Conservation (phyloP, 2,113 vertebrate species). For the Salvelinus fontinalis region DNA sequence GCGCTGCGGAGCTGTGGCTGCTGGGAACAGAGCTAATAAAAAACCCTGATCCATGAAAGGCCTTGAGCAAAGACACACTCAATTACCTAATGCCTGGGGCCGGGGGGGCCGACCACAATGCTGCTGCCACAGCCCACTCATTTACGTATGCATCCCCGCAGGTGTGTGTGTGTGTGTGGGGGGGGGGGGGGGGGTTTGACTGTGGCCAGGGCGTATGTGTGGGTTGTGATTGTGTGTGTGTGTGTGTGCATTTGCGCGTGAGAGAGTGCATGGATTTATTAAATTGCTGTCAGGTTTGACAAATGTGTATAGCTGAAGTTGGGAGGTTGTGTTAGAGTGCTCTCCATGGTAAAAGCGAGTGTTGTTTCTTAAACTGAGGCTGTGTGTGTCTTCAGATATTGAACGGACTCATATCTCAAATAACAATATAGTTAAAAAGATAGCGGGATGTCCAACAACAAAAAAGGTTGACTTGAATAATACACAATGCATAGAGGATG, state of each 20-base stretch:
- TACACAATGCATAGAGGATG: too few relatives aligned
- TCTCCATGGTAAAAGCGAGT: background rate
- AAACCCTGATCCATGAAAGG: constrained; percentile 81
- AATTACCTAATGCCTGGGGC: constrained; percentile 79
- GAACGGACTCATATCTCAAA: background rate
- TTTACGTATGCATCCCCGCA: constrained; percentile 73
- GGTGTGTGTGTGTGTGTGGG: background rate
- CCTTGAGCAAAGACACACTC: constrained; percentile 82
- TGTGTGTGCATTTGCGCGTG: constrained; percentile 63
- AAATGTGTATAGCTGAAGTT: constrained; percentile 74
- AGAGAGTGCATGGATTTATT: constrained; percentile 73
- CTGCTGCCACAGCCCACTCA: constrained; percentile 56
- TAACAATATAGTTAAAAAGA: background rate
- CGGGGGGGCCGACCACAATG: constrained; percentile 62
- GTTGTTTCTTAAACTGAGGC: constrained; percentile 18
- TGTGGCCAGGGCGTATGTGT: background rate
- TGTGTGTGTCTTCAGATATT: background rate
- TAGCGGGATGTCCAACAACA: too few relatives aligned
- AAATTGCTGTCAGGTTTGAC: constrained; percentile 82
- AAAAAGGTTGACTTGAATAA: too few relatives aligned
- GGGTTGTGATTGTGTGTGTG: background rate
- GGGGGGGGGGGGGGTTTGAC: background rate
- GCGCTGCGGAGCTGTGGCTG: constrained; percentile 40
- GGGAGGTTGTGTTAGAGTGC: constrained; percentile 57
- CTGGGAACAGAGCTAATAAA: constrained; percentile 80